Evolutionary conservation across 2,113 vertebrate genomes (phyloP), one percentile per base, ranked within the genome.

Genomic region (Epinephelus cyanopodus): DNA sequence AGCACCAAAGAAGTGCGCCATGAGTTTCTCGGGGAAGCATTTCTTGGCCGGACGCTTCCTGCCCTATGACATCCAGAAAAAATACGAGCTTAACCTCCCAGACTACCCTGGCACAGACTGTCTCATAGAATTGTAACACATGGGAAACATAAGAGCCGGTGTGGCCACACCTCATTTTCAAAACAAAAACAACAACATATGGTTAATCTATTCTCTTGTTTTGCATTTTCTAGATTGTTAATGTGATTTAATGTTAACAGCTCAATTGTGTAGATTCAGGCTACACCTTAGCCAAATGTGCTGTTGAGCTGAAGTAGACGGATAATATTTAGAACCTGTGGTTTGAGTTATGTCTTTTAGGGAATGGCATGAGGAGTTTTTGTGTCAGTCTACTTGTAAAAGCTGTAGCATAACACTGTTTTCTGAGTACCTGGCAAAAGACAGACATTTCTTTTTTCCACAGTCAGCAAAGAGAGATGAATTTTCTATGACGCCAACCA

Each of bases 1-100:
- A 0, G 98, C 96, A 0, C 98, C 98, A 52, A 99, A 99, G 92
- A 96, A 94, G 72, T 98, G 97, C 0, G 95, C 97, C 5, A 85
- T 92, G 1, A 95, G 94, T 72, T 99, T 99, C 92, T 94, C 95
- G 0, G 98, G 98, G 74, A 97, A 97, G 90, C 98, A 99, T 89
- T 97, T 98, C 58, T 94, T 99, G 88, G 98, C 97, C 0, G 98
- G 98, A 47, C 95, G 98, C 10, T 99, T 97, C 93, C 94, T 99
- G 74, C 98, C 98, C 1, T 96, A 97, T 29, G 98, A 99, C 21
- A 93, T 99, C 88, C 97, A 97, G 92, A 97, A 97, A 84, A 99
- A 98, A 93, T 99, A 97, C 0, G 97, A 97, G 74, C 95, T 99
- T 66, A 96, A 97, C 90, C 95, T 96, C 17, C 98, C 97, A 0